These are phyloP conservation scores for Hoplodrina ambigua DNA, from an alignment of 2,888 invertebrate species.

Conservation along the genomic window DNA sequence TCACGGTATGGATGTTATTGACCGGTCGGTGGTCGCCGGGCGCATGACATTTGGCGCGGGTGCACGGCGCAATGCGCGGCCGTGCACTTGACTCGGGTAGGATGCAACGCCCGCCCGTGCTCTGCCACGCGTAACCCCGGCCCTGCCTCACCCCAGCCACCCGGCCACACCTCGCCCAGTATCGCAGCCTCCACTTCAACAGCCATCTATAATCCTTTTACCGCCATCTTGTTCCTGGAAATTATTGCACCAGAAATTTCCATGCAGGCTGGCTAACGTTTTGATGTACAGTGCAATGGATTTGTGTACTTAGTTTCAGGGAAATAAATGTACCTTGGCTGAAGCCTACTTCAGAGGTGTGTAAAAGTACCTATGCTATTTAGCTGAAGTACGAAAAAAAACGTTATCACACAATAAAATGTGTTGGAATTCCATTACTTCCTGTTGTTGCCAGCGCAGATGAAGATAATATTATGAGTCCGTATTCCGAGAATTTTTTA, in stretches of 20 bases:
- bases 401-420: not conserved
- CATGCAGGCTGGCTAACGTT: constrained; percentile 15
- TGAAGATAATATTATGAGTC: constrained; percentile 3
- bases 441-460: constrained; percentile 21
- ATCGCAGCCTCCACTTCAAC: constrained; percentile 58
- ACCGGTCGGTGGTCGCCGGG: constrained; percentile 73
- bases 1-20: constrained; percentile 75
- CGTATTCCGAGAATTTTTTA: constrained; percentile 23
- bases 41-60: constrained; percentile 82
- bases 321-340: too few relatives aligned
- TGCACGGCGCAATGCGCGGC: constrained; percentile 81
- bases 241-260: constrained; percentile 56
- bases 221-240: constrained; percentile 71
- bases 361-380: too few relatives aligned
- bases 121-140: constrained; percentile 73
- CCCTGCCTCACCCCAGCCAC: constrained; percentile 60
- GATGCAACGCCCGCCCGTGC: constrained; percentile 84
- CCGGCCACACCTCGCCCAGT: constrained; percentile 53
- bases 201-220: constrained; percentile 66
- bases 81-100: constrained; percentile 86
- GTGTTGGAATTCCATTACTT: constrained; percentile 33
- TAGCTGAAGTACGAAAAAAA: not conserved
- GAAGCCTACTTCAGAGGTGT: not conserved
- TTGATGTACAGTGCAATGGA: not conserved
- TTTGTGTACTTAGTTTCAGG: not conserved